Base-by-base conservation (phyloP, 92 coral and sea anemone species). In the Zoanthus solanderi region DNA sequence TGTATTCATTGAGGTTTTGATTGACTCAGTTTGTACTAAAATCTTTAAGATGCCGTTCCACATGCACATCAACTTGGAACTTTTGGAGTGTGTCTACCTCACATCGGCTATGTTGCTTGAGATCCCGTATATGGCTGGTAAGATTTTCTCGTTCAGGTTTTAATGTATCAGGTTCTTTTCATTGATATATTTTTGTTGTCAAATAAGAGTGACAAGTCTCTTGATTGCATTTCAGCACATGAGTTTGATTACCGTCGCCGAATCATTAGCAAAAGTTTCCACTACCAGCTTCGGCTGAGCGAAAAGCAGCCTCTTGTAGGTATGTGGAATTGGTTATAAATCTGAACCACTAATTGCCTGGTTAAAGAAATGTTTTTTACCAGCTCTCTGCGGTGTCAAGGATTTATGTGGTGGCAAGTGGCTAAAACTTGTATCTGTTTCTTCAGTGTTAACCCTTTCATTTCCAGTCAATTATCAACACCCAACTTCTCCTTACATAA, bases 211-310 rank as follows among this genome's bases (percentile, higher is more conserved):
- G 7, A 46, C 5, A 13, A 47, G 6, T 15, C 18, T n/a, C 56
- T 75, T 75, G 42, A 14, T 71, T 53, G 17, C 31, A 71, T 91
- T 93, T 48, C 84, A 96, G 99, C 98, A 7, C 99, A 96, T 79
- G 98, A 97, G 7, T 89, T 95, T 89, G 99, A 97, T 50, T 94
- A 95, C 83, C 92, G 99, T 47, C 94, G 98, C 50, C 94, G 96
- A n/a, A 83, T 97, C 71, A 93, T 97, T 85, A 97, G 99, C 87
- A 97, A 97, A 82, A 97, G 99, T 79, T 97, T 97, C 79, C 99
- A 97, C 83, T 96, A 97, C 50, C 99, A 97, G 90, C 80, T 97
- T 84, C 92, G 98, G 68, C 91, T 93, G 83, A 97, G 99, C 82
- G 97, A 97, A 32, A 95, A 96, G 85, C 98, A 97, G 75, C 93